Evolutionary conservation across 1,140 invertebrate genomes (phyloP).

Genomic region (Maniola jurtina): DNA sequence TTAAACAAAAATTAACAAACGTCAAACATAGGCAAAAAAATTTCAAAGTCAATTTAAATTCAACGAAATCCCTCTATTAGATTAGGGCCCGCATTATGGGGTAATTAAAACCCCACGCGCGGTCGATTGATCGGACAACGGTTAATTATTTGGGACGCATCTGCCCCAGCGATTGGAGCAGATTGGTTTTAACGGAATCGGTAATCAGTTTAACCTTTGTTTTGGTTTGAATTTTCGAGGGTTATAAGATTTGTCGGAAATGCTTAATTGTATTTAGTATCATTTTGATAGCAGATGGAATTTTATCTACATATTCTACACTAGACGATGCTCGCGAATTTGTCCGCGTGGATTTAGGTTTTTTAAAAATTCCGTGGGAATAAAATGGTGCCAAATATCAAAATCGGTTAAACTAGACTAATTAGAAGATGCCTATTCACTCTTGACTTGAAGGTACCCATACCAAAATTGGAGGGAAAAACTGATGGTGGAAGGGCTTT

Average conservation of each 20-base stretch:
- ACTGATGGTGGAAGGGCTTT: too few relatives aligned
- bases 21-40: conserved; percentile 5
- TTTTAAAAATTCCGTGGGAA: too few relatives aligned
- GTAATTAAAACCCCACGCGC: conserved; percentile 25
- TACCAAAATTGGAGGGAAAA: too few relatives aligned
- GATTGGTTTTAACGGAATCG: conserved; percentile 15
- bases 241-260: neutral
- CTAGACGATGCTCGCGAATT: too few relatives aligned
- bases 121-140: conserved; percentile 21
- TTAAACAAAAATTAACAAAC: neutral
- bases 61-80: conserved; percentile 20
- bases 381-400: too few relatives aligned
- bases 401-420: too few relatives aligned
- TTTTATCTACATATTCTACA: neutral
- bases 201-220: conserved; percentile 8
- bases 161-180: conserved; percentile 13
- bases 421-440: too few relatives aligned
- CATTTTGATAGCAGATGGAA: neutral
- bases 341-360: too few relatives aligned
- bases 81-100: conserved; percentile 25
- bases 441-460: too few relatives aligned
- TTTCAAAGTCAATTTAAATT: neutral
- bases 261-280: neutral
- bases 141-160: conserved; percentile 23
- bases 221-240: neutral